A percentile compares a stretch with the other conserved stretches of the same genome.
phyloP scores from a whole-genome alignment of 30 jellyfish, hydroid and myxozoan genomes.

The Catostylus mosaicus region DNA sequence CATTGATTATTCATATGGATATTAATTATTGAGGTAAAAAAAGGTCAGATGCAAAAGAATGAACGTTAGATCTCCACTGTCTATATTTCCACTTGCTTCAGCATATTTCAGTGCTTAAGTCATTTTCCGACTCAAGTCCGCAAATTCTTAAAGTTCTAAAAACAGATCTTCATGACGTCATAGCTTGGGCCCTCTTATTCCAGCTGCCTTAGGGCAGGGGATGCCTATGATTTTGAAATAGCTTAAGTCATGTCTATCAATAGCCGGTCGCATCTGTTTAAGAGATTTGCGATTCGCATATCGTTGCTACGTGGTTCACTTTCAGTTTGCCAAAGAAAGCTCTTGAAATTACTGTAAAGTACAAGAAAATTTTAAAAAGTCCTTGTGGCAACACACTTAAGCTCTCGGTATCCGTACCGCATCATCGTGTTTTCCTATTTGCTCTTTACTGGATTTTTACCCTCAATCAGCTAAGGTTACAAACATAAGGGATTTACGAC shows the following conservation, averaged over 20 bases:
- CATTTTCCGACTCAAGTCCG: too few species aligned
- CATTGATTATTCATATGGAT: too few species aligned
- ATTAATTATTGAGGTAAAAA: too few species aligned
- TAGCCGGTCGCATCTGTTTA: constrained; percentile 16
- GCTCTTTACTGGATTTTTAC: constrained; percentile 3
- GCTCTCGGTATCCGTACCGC: constrained; percentile 24
- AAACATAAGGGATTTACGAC: not conserved
- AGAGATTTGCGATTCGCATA: constrained; percentile 2
- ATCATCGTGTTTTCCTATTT: constrained; percentile 3
- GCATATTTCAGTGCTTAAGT: too few species aligned
- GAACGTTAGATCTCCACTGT: too few species aligned
- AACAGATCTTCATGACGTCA: too few species aligned
- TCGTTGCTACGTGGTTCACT: constrained; percentile 33
- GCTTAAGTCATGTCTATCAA: constrained; percentile 15
- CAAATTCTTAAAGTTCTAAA: too few species aligned
- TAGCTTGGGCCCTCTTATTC: too few species aligned
- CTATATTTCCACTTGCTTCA: too few species aligned
- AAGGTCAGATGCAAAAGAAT: too few species aligned
- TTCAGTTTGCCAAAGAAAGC: constrained; percentile 22
- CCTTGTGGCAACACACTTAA: constrained; percentile 30
- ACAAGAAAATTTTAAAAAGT: constrained; percentile 17
- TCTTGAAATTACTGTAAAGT: constrained; percentile 14
- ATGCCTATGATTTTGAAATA: not conserved
- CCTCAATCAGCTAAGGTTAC: constrained; percentile 12
- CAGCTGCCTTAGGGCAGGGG: too few species aligned